phyloP scores from a whole-genome alignment of 2,888 invertebrate species.

The Therioaphis trifolii region DNA sequence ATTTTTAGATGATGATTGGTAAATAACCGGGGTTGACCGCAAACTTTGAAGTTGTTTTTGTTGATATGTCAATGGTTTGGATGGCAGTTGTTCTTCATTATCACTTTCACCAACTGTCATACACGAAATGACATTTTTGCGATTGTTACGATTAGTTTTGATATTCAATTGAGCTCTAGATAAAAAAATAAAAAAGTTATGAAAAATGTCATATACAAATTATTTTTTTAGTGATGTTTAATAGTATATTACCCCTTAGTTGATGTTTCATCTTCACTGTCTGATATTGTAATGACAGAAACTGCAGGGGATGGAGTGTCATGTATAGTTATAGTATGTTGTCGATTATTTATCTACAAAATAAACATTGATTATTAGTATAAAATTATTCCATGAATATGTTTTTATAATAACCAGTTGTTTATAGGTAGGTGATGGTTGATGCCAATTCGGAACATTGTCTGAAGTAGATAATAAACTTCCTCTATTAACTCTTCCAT shows the following conservation, averaged over 20 bases:
- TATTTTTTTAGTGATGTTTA: no score
- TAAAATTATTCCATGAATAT: background rate
- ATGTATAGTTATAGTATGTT: slow-evolving; percentile 88
- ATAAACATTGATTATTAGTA: background rate
- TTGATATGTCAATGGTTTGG: slow-evolving; percentile 68
- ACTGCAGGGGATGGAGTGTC: slow-evolving; percentile 96
- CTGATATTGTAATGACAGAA: slow-evolving; percentile 94
- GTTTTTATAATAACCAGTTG: slow-evolving; percentile 36
- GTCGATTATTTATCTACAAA: slow-evolving; percentile 68
- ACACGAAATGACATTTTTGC: slow-evolving; percentile 82
- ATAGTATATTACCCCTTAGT: slow-evolving; percentile 62
- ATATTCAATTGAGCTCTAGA: slow-evolving; percentile 60
- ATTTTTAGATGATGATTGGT: slow-evolving; percentile 63
- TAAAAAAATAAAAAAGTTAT: slow-evolving; percentile 7
- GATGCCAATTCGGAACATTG: slow-evolving; percentile 58
- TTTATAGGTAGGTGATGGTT: slow-evolving; percentile 54
- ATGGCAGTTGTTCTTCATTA: slow-evolving; percentile 73
- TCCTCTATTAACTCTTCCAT: slow-evolving; percentile 47
- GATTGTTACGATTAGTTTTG: slow-evolving; percentile 68
- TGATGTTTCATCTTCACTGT: slow-evolving; percentile 88
- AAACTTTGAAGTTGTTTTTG: slow-evolving; percentile 64
- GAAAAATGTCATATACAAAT: background rate
- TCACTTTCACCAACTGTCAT: slow-evolving; percentile 83
- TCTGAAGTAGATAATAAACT: slow-evolving; percentile 50
- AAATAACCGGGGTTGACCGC: slow-evolving; percentile 63